Percentiles rank a stretch among this genome's conserved stretches.
phyloP scores from a whole-genome alignment of 2,888 invertebrate genomes.

The Nymphalis c-album region DNA sequence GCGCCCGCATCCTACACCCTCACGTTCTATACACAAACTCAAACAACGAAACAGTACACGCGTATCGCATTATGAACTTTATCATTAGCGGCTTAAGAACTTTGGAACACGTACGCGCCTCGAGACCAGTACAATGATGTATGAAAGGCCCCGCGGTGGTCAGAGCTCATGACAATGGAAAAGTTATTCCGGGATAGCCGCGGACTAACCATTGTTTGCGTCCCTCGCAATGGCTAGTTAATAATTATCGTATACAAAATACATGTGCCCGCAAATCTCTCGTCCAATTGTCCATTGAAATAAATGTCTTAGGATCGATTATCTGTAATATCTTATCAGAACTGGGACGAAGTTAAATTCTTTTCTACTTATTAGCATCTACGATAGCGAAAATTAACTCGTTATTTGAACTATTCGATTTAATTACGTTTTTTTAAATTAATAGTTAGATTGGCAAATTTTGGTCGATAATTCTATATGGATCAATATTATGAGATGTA shows the following conservation, averaged over 20 bases:
- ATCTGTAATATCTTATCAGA: neutral
- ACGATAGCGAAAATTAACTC: no score
- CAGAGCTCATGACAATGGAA: conserved; percentile 45
- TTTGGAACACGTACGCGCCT: conserved; percentile 15
- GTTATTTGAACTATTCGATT: no score
- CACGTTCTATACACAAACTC: conserved; percentile 6
- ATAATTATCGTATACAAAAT: conserved; percentile 25
- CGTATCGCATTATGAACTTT: conserved; percentile 23
- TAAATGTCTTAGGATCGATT: conserved; percentile 14
- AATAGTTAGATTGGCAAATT: conserved; percentile 39
- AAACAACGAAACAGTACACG: neutral
- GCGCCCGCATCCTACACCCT: conserved; percentile 55
- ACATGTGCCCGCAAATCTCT: conserved; percentile 18
- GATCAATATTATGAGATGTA: conserved; percentile 10
- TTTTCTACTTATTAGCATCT: no score
- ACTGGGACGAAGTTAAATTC: no score
- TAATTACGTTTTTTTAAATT: neutral
- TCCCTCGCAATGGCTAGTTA: conserved; percentile 27
- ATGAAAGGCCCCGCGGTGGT: conserved; percentile 41
- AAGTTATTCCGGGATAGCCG: conserved; percentile 36
- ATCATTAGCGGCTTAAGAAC: conserved; percentile 26
- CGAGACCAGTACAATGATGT: conserved; percentile 31
- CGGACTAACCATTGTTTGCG: conserved; percentile 29
- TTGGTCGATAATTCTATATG: conserved; percentile 42
- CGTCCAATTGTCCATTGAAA: conserved; percentile 19